phyloP scores from a whole-genome alignment of 2,797 vertebrate genomes.

The Atherinosoma microstoma region DNA sequence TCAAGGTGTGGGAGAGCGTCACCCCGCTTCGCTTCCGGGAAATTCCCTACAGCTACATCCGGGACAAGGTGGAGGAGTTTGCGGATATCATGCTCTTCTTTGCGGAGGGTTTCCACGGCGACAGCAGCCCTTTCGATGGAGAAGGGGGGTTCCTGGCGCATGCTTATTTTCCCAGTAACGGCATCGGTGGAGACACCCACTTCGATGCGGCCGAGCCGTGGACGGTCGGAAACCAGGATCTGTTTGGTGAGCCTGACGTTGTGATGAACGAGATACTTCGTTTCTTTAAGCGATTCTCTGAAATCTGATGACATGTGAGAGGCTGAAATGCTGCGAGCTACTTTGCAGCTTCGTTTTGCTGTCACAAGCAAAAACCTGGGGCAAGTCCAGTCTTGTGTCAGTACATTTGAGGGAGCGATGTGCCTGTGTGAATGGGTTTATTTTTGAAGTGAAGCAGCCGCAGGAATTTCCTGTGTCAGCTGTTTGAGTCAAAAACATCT shows the following conservation, averaged over 20 bases:
- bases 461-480: constrained; percentile 29
- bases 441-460: constrained; percentile 37
- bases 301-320: constrained; percentile 25
- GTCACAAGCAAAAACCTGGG: constrained; percentile 25
- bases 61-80: constrained; percentile 86
- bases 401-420: not conserved
- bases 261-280: constrained; percentile 3
- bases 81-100: constrained; percentile 96
- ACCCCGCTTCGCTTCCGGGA: constrained; percentile 90
- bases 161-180: constrained; percentile 91
- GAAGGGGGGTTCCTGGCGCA: constrained; percentile 94
- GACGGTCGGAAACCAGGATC: constrained; percentile 88
- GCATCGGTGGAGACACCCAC: constrained; percentile 95
- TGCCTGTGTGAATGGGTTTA: constrained; percentile 26
- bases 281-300: not conserved
- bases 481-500: constrained; percentile 30
- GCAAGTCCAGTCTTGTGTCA: constrained; percentile 48
- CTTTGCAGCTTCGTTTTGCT: constrained; percentile 10
- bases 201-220: constrained; percentile 93
- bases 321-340: constrained; percentile 19
- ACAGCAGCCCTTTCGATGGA: constrained; percentile 93
- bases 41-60: constrained; percentile 89
- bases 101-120: constrained; percentile 92
- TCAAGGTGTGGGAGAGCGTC: constrained; percentile 89
- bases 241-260: constrained; percentile 82